These are phyloP conservation scores for Onychostruthus taczanowskii DNA, from an alignment of 2,113 vertebrate genomes.

Conservation along the genomic window DNA sequence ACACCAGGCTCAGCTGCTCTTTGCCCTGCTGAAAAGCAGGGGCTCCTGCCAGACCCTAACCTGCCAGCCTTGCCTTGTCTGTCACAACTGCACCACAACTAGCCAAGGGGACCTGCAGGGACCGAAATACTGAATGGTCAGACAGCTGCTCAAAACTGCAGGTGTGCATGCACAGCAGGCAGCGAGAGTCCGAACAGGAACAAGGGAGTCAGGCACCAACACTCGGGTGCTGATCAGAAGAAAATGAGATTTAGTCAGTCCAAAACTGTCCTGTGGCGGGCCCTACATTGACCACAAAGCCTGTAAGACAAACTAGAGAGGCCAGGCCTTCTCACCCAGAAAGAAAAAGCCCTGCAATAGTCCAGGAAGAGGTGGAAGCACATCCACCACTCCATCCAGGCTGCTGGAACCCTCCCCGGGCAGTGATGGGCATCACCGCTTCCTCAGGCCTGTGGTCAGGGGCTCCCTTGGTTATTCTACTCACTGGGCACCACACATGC, in stretches of 20 bases:
- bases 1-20: neutral
- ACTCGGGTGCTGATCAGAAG: neutral
- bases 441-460: neutral
- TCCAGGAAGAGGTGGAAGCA: neutral
- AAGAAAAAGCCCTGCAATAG: neutral
- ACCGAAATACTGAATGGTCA: neutral
- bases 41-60: neutral
- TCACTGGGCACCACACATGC: accelerated
- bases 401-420: neutral
- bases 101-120: neutral
- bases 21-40: neutral
- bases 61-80: neutral
- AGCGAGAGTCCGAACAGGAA: neutral
- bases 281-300: neutral
- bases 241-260: neutral
- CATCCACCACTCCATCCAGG: neutral
- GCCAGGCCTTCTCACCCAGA: neutral
- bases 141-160: neutral
- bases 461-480: neutral
- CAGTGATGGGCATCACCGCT: accelerated
- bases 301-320: neutral
- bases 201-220: neutral
- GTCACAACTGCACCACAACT: neutral
- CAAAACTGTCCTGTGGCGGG: neutral
- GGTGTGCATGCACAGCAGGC: neutral